Conservation (phyloP, 2,113 vertebrate genomes). For the Gnathonemus echidnorhynchus region DNA sequence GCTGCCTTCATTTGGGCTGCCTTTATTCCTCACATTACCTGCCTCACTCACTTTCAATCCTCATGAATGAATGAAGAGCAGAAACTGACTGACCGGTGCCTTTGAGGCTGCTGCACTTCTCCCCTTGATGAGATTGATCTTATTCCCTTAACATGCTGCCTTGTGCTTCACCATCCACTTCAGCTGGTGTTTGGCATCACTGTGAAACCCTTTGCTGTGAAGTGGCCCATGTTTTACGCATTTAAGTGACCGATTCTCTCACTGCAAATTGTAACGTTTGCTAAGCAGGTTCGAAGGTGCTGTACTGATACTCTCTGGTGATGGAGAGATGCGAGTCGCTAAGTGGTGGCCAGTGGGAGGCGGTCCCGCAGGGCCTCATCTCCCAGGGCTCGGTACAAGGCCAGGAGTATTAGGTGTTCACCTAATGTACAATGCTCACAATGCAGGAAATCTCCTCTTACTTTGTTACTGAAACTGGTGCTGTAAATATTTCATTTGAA, state of each 20-base stretch:
- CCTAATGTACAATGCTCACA: neutral
- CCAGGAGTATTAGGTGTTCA: constrained; percentile 1
- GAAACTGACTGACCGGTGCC: neutral
- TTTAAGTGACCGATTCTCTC: neutral
- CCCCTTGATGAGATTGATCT: neutral
- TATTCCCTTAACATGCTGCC: neutral
- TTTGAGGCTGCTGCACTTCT: neutral
- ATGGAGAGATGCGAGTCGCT: neutral
- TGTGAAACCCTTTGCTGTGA: neutral
- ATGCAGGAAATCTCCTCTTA: constrained; percentile 10
- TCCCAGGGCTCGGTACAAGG: neutral
- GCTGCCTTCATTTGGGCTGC: neutral
- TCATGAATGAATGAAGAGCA: neutral
- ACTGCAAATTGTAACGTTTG: neutral
- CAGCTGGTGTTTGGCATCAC: neutral
- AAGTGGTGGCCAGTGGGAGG: neutral
- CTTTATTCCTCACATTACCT: neutral
- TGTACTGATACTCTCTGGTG: neutral
- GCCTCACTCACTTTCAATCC: neutral
- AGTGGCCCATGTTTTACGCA: neutral
- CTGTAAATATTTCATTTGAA: constrained; percentile 14
- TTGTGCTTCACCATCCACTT: neutral
- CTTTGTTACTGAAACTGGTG: neutral
- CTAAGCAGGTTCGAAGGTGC: neutral
- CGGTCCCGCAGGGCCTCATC: neutral